phyloP scores from a whole-genome alignment of 2,113 vertebrate species.

The Colossoma macropomum region DNA sequence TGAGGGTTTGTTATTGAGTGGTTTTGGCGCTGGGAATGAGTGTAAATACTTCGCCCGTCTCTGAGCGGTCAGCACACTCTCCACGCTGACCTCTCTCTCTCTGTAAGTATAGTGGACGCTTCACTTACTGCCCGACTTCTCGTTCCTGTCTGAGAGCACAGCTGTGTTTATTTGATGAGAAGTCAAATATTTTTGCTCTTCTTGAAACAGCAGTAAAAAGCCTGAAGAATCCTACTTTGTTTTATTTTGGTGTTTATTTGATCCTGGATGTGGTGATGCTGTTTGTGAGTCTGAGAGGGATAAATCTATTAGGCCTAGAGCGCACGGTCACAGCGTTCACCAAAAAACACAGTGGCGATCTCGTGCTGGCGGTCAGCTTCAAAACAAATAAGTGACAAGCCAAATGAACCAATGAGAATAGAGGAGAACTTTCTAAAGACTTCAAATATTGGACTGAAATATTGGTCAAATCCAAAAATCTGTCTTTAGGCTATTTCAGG shows the following conservation, averaged over 20 bases:
- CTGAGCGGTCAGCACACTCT: background rate
- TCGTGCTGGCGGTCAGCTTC: background rate
- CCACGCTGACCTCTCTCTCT: background rate
- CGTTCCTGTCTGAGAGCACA: background rate
- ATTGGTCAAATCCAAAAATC: background rate
- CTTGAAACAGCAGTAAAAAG: background rate
- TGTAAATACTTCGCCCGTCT: background rate
- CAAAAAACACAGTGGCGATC: background rate
- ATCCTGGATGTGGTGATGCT: background rate
- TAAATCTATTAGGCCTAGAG: background rate
- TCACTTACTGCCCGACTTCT: background rate
- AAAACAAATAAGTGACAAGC: background rate
- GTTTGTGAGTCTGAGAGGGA: background rate
- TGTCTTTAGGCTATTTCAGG: no score
- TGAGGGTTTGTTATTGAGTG: background rate
- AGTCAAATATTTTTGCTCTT: constrained; percentile 24
- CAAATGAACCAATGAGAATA: background rate
- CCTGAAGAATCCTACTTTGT: background rate
- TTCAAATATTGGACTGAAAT: background rate
- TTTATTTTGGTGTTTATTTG: background rate
- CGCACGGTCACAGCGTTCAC: background rate
- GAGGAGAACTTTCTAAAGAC: background rate
- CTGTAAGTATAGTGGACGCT: background rate
- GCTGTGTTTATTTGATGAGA: constrained; percentile 34
- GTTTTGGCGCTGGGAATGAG: constrained; percentile 7